Evolutionary conservation across 1,140 invertebrate species (phyloP), one percentile per base, ranked within the genome.

Genomic region (Hyles euphorbiae): DNA sequence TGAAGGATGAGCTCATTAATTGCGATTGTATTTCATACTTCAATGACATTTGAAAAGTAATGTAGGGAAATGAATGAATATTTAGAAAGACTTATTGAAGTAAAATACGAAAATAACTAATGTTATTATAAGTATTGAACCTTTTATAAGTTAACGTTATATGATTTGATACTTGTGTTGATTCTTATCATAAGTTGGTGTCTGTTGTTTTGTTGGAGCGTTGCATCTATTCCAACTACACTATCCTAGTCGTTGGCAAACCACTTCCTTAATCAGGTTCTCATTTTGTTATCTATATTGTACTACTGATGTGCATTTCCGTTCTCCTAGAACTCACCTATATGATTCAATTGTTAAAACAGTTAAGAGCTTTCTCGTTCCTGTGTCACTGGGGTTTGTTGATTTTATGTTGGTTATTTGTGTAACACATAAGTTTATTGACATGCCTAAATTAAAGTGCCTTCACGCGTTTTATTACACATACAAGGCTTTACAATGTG

Each of bases 41-140:
- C 85, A 85, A 86, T 80, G 76, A 83, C 81, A 83, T 83, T 86
- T 81, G 81, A 78, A 67, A 84, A 76, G 72, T 86, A 86, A 81
- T 70, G 85, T 88, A 88, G 83, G 78, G 72, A 84, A 81, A 78
- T 79, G 78, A 84, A 85, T 85, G 78, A 87, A 85, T 85, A 88
- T 85, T 88, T 88, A 88, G 85, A 88, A 86, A 87, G 85, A 88
- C 82, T 88, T 88, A 87, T 86, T 88, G 85, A 84, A 84, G 72
- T 88, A 81, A 87, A 88, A 83, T 88, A 88, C 81, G 83, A 85
- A 84, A 68, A 73, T 85, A 86, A 86, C 76, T 81, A 84, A 84
- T 79, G 76, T 85, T 86, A 80, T 83, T 71, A 74, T 83, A 86
- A 80, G 76, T 81, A 79, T 76, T 83, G 71, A 79, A 78, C 77